Evolutionary conservation across 2,888 invertebrate species (phyloP).

Genomic region (Acleris literana): DNA sequence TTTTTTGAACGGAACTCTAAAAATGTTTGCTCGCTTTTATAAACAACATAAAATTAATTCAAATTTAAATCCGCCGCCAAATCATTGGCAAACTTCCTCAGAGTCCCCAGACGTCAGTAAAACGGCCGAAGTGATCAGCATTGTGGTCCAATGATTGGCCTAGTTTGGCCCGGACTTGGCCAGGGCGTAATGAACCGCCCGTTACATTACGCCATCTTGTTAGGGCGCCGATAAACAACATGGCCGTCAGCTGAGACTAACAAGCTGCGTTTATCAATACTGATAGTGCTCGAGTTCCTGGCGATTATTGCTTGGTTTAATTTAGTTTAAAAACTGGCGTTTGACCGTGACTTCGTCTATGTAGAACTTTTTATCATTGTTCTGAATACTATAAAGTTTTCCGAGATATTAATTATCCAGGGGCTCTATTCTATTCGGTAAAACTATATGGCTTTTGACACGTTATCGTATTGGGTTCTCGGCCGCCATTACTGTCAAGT

Average conservation of each 20-base stretch:
- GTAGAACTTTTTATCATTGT: no score
- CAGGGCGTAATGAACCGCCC: slow-evolving; percentile 16
- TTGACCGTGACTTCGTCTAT: no score
- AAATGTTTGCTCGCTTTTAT: not conserved
- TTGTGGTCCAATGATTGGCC: slow-evolving; percentile 19
- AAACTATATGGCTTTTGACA: no score
- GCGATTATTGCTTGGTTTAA: not conserved
- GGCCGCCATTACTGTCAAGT: no score
- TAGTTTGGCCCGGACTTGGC: slow-evolving; percentile 9
- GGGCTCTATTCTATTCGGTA: no score
- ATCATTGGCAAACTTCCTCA: not conserved
- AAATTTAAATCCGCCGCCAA: not conserved
- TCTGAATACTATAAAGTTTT: no score
- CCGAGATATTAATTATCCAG: no score
- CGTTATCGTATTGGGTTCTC: no score
- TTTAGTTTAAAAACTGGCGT: not conserved
- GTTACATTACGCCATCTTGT: slow-evolving; percentile 32
- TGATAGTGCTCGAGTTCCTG: slow-evolving; percentile 17
- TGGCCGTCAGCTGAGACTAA: slow-evolving; percentile 26
- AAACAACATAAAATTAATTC: not conserved
- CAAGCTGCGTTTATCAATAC: slow-evolving; percentile 35
- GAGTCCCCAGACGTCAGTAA: not conserved
- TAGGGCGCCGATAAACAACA: slow-evolving; percentile 31
- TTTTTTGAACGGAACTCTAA: no score
- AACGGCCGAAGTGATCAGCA: slow-evolving; percentile 6